Base-by-base conservation (phyloP, 2,113 vertebrate species). In the Cavia aperea region DNA sequence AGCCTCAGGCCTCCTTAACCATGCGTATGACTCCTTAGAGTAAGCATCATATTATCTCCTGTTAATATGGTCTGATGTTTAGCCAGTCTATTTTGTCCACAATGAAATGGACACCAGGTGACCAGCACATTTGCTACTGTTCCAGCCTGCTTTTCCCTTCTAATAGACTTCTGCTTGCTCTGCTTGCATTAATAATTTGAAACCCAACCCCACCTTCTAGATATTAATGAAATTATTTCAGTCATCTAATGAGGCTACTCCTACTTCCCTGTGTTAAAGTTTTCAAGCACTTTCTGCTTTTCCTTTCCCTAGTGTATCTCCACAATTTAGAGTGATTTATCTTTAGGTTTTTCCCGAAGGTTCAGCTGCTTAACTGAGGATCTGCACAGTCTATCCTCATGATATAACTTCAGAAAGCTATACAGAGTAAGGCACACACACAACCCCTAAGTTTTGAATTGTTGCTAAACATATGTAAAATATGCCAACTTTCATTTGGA, bases 401-500 rank as follows among this genome's bases (percentile, higher is more conserved):
- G 14, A 68, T 10, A 16, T 18, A 82, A 72, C 66, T 60, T 94
- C n/a, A 63, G 43, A 63, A 81, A 81, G 43, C 33, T 49, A 68
- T 16, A 51, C 29, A 39, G 5, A 43, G 19, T 2, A 9, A 54
- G 33, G 10, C 10, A 49, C 16, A 77, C 58, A 72, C 10, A 63
- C 29, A n/a, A 6, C 11, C 10, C 60, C 1, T 46, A 70, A 51
- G 18, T 36, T 84, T 68, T 70, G 56, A 85, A 82, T 39, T 93
- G 19, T 16, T 88, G 4, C 68, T 81, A 82, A 92, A 91, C 88
- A 81, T 82, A 62, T n/a, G 8, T 16, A 75, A 51, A 81, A 54
- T 77, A 23, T 79, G 73, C 26, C 8, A 33, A 46, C 72, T 94
- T 92, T 70, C 65, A 72, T 33, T 90, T 75, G 86, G 92, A 88